A percentile compares a stretch with the other conserved stretches of the same genome.
phyloP scores from a whole-genome alignment of 2,797 vertebrate genomes.

The Toxotes lorentzi region DNA sequence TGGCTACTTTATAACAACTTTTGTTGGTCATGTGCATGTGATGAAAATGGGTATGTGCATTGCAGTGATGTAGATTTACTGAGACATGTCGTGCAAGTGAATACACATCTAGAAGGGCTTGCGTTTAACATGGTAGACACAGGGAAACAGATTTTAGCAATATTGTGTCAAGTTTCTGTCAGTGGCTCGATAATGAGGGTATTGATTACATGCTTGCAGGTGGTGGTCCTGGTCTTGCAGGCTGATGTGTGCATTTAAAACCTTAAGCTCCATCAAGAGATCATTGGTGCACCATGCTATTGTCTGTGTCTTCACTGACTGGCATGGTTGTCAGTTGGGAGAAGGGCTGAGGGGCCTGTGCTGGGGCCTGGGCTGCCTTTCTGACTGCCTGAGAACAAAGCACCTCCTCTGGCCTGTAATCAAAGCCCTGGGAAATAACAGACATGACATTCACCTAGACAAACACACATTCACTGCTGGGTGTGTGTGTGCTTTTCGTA shows the following conservation, averaged over 20 bases:
- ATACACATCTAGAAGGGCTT: constrained; percentile 49
- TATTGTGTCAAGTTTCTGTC: constrained; percentile 69
- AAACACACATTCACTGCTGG: constrained; percentile 59
- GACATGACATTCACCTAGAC: constrained; percentile 78
- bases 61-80: constrained; percentile 35
- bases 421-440: constrained; percentile 85
- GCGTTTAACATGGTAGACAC: constrained; percentile 44
- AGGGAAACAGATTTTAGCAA: constrained; percentile 47
- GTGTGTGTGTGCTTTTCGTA: constrained; percentile 25
- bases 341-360: constrained; percentile 62
- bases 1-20: constrained; percentile 4
- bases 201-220: constrained; percentile 78
- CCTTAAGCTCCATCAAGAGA: constrained; percentile 72
- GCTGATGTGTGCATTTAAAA: constrained; percentile 76
- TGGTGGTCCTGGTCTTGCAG: constrained; percentile 66
- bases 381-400: constrained; percentile 82
- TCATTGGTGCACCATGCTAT: constrained; percentile 65
- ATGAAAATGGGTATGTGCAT: constrained; percentile 18
- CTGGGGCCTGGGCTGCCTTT: constrained; percentile 62
- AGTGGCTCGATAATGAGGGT: constrained; percentile 77
- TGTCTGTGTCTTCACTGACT: constrained; percentile 73
- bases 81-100: constrained; percentile 55
- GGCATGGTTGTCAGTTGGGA: constrained; percentile 76
- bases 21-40: background rate
- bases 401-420: constrained; percentile 83